These are phyloP conservation scores for Drosophila barbarae DNA, from an alignment of 2,888 invertebrate species.

Conservation along the genomic window DNA sequence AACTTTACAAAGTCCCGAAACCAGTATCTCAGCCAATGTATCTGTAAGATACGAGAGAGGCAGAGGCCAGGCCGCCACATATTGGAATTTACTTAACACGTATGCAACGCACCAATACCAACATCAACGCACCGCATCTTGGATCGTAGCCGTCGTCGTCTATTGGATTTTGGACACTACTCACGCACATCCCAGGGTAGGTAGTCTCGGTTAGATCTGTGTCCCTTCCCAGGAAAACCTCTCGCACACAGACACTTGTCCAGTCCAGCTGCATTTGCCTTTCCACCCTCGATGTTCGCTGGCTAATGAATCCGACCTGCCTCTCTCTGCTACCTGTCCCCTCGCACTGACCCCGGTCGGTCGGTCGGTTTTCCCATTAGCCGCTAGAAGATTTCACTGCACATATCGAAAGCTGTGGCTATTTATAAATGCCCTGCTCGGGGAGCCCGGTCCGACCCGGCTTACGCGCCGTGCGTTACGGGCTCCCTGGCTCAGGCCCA, in stretches of 20 bases:
- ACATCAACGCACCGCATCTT: slow-evolving; percentile 10
- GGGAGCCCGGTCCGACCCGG: slow-evolving; percentile 7
- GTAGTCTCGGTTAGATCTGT: slow-evolving; percentile 18
- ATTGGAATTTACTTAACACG: slow-evolving; percentile 71
- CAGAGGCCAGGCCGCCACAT: slow-evolving; percentile 53
- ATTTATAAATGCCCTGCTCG: slow-evolving; percentile 57
- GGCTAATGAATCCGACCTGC: slow-evolving; percentile 49
- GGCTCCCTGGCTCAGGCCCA: slow-evolving; percentile 41
- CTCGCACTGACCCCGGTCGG: slow-evolving; percentile 12
- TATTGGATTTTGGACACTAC: slow-evolving; percentile 58
- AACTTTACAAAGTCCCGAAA: slow-evolving; percentile 62
- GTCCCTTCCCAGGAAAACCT: slow-evolving; percentile 49
- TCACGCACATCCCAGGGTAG: slow-evolving; percentile 34
- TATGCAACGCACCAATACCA: slow-evolving; percentile 54
- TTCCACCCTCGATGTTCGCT: slow-evolving; percentile 52
- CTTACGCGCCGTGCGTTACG: slow-evolving; percentile 38
- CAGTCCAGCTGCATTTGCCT: slow-evolving; percentile 38
- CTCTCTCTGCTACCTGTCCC: slow-evolving; percentile 50
- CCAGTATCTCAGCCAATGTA: slow-evolving; percentile 71
- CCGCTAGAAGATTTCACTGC: slow-evolving; percentile 59
- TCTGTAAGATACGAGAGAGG: slow-evolving; percentile 65
- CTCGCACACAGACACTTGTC: slow-evolving; percentile 18
- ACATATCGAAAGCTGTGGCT: slow-evolving; percentile 59
- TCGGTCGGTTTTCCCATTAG: slow-evolving; percentile 40
- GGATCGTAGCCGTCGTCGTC: slow-evolving; percentile 28